These are phyloP conservation scores for Pseudomyrmex sp. DNA, from an alignment of 1,140 invertebrate genomes.

Conservation along the genomic window DNA sequence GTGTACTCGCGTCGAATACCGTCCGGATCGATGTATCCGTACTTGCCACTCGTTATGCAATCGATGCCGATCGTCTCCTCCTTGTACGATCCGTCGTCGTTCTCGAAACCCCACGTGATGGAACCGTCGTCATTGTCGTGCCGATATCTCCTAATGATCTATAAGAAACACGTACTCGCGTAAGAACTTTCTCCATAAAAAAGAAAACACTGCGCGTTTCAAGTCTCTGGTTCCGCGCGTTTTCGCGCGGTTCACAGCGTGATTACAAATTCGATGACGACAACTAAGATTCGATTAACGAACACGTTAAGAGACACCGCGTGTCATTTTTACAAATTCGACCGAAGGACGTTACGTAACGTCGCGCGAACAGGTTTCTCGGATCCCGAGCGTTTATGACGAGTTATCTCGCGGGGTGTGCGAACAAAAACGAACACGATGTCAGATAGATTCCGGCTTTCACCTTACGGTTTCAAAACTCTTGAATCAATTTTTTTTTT, in stretches of 20 bases:
- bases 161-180: slow-evolving; percentile 22
- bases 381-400: slow-evolving; percentile 27
- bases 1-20: slow-evolving; percentile 90
- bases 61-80: slow-evolving; percentile 93
- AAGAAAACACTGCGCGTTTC: too few species aligned
- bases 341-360: slow-evolving; percentile 24
- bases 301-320: slow-evolving; percentile 1
- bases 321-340: slow-evolving; percentile 34
- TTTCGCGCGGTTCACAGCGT: background rate
- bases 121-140: slow-evolving; percentile 93
- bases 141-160: slow-evolving; percentile 87
- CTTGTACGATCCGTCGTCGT: slow-evolving; percentile 91
- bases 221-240: too few species aligned
- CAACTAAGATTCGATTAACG: slow-evolving; percentile 23
- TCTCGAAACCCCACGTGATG: slow-evolving; percentile 94
- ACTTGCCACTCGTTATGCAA: slow-evolving; percentile 92
- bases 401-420: slow-evolving; percentile 12
- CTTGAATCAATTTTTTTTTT: slow-evolving; percentile 24
- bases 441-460: slow-evolving; percentile 44
- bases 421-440: slow-evolving; percentile 24
- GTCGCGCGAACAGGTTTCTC: slow-evolving; percentile 34
- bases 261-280: background rate
- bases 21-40: slow-evolving; percentile 93
- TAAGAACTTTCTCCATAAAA: too few species aligned
- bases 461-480: slow-evolving; percentile 25